Percentiles rank a stretch among this genome's conserved stretches.
These are phyloP conservation scores for Patella vulgata DNA, from an alignment of 1,140 invertebrate genomes.

Conservation along the genomic window DNA sequence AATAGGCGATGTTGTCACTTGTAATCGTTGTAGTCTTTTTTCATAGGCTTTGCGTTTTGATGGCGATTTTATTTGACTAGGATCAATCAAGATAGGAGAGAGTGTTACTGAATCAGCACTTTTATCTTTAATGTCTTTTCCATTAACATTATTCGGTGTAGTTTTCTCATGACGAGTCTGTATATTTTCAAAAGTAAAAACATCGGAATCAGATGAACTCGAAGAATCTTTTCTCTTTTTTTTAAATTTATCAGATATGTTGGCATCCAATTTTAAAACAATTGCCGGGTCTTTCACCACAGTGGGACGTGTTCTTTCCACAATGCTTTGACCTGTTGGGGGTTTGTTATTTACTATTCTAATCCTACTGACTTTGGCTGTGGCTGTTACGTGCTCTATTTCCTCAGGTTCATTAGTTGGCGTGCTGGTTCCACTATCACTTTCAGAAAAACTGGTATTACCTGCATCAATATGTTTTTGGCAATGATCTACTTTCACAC, in stretches of 20 bases:
- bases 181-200: conserved; percentile 22
- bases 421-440: not conserved
- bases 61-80: conserved; percentile 33
- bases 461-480: not conserved
- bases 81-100: conserved; percentile 33
- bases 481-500: too few species aligned
- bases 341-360: too few species aligned
- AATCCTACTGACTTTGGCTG: too few species aligned
- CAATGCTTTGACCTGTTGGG: not conserved
- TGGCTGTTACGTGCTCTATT: too few species aligned
- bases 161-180: not conserved
- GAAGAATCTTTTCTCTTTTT: conserved; percentile 5
- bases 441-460: conserved; percentile 7
- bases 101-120: conserved; percentile 20
- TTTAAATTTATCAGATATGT: too few species aligned
- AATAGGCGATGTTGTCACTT: conserved; percentile 83
- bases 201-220: conserved; percentile 33
- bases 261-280: not conserved
- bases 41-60: conserved; percentile 60
- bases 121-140: conserved; percentile 12
- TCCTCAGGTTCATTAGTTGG: not conserved
- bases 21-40: conserved; percentile 63
- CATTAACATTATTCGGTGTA: conserved; percentile 5
- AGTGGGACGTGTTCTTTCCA: not conserved
- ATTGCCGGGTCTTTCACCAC: not conserved